Percentiles rank a stretch among this genome's conserved stretches.
Conservation (phyloP, 2,888 invertebrate species). For the Leptinotarsa tumamoca region DNA sequence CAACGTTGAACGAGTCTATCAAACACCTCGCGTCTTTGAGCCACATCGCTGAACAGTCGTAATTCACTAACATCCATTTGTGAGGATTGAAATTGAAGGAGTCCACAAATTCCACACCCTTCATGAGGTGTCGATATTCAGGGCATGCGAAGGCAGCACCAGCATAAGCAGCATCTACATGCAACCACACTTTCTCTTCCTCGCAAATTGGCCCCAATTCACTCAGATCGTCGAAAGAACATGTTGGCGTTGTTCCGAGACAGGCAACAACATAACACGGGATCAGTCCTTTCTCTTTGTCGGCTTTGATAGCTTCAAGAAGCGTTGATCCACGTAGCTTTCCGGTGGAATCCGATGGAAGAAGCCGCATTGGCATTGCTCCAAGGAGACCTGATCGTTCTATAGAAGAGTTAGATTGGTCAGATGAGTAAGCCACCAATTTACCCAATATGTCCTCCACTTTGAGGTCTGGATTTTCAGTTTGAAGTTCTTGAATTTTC, state of each 20-base stretch:
- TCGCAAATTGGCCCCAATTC: conserved; percentile 88
- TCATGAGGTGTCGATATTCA: conserved; percentile 76
- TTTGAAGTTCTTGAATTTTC: conserved; percentile 71
- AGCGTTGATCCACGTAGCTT: conserved; percentile 77
- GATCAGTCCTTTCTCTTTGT: conserved; percentile 82
- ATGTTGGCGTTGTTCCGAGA: conserved; percentile 79
- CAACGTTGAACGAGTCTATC: conserved; percentile 90
- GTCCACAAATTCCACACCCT: conserved; percentile 83
- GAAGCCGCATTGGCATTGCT: conserved; percentile 81
- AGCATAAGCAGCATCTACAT: conserved; percentile 97
- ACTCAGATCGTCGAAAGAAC: conserved; percentile 90
- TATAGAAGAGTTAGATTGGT: conserved; percentile 91
- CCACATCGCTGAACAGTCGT: conserved; percentile 96
- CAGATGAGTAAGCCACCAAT: conserved; percentile 86
- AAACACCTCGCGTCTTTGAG: conserved; percentile 85
- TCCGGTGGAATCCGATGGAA: conserved; percentile 78
- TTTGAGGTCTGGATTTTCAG: conserved; percentile 72
- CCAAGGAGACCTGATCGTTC: conserved; percentile 88
- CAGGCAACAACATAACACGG: conserved; percentile 88
- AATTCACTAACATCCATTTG: conserved; percentile 95
- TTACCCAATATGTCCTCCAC: conserved; percentile 77
- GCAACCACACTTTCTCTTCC: conserved; percentile 85
- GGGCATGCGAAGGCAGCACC: conserved; percentile 93
- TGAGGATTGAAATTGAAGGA: conserved; percentile 96
- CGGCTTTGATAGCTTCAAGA: conserved; percentile 79